Evolutionary conservation across 2,113 vertebrate genomes (phyloP).

Genomic region (Epinephelus moara): DNA sequence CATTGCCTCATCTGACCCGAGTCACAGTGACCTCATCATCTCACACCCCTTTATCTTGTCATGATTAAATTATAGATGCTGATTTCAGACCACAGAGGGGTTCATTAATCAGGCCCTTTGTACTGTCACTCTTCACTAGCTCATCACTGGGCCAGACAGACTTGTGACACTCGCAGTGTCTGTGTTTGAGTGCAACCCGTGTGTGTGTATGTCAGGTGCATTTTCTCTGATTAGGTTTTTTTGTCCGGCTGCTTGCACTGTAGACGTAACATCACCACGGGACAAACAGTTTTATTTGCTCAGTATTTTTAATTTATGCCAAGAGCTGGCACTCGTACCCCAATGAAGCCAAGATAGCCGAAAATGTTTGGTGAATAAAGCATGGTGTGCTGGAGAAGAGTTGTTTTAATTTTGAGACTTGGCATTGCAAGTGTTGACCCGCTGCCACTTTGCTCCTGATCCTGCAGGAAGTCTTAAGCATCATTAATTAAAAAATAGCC

Average conservation of each 20-base stretch:
- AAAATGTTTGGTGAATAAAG: neutral
- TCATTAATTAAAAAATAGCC: conserved; percentile 2
- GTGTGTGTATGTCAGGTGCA: neutral
- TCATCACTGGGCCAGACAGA: conserved; percentile 25
- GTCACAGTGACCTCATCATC: conserved; percentile 31
- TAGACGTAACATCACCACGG: neutral
- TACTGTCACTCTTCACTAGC: conserved; percentile 24
- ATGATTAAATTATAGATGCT: conserved; percentile 64
- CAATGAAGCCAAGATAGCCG: neutral
- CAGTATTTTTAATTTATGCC: neutral
- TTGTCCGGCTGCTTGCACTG: no score
- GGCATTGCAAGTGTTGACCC: neutral
- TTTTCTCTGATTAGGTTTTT: neutral
- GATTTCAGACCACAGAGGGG: conserved; percentile 40
- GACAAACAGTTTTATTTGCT: conserved; percentile 14
- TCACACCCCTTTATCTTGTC: conserved; percentile 37
- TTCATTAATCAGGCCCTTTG: conserved; percentile 48
- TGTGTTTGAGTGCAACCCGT: neutral
- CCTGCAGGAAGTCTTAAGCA: neutral
- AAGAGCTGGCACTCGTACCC: neutral
- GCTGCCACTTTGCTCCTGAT: neutral
- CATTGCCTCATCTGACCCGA: conserved; percentile 33
- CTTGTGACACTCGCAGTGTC: neutral
- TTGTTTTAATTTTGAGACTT: neutral
- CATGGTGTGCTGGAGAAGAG: neutral